These are phyloP conservation scores for Acronicta psi DNA, from an alignment of 2,888 invertebrate genomes.

Conservation along the genomic window DNA sequence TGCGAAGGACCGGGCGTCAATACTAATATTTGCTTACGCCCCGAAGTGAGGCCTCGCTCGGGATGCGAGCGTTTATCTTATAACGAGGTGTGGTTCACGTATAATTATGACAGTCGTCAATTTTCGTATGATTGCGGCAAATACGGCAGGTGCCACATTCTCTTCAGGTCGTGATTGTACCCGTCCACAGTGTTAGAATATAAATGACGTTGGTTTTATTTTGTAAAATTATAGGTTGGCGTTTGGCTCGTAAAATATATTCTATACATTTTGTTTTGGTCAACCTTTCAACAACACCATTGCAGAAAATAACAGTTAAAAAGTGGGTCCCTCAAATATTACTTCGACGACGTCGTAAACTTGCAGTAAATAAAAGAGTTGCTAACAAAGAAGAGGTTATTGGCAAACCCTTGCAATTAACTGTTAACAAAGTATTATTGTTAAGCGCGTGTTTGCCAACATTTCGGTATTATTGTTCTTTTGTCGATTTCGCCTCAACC, in stretches of 20 bases:
- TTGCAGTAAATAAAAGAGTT: constrained; percentile 69
- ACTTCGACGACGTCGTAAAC: constrained; percentile 69
- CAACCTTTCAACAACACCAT: constrained; percentile 21
- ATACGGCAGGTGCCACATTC: constrained; percentile 74
- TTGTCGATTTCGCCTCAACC: constrained; percentile 71
- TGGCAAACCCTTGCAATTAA: constrained; percentile 84
- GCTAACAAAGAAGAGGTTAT: constrained; percentile 74
- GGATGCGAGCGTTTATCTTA: constrained; percentile 70
- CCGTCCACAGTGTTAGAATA: constrained; percentile 36
- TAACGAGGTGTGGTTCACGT: constrained; percentile 73
- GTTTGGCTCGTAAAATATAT: constrained; percentile 10
- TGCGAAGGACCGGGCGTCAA: constrained; percentile 73
- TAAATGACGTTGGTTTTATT: constrained; percentile 35
- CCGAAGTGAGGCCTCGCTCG: constrained; percentile 69
- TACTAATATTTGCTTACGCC: constrained; percentile 86
- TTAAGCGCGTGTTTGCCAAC: constrained; percentile 74
- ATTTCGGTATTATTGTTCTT: constrained; percentile 72
- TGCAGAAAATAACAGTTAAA: constrained; percentile 40
- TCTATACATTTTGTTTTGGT: constrained; percentile 21
- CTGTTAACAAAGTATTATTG: constrained; percentile 74
- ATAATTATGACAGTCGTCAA: constrained; percentile 76
- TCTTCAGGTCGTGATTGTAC: constrained; percentile 48
- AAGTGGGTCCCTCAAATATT: constrained; percentile 31
- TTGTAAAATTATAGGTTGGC: constrained; percentile 32
- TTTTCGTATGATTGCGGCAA: constrained; percentile 66